Base-by-base conservation (phyloP, 2,797 vertebrate genomes). In the Sphenodon punctatus region DNA sequence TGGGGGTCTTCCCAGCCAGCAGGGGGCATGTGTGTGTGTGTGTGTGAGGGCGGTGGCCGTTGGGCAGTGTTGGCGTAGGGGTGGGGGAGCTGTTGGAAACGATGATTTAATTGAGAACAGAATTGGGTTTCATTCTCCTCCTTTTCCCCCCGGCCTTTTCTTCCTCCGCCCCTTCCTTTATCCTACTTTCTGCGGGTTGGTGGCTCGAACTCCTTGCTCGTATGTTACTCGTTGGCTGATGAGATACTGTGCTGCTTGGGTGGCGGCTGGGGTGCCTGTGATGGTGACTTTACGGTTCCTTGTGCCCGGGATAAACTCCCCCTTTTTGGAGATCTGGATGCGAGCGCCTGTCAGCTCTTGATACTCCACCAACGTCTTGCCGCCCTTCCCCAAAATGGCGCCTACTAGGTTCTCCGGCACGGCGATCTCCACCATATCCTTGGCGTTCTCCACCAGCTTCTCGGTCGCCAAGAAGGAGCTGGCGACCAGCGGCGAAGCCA, bases 271-370 rank as follows among this genome's bases (percentile, higher is more conserved):
- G 41, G 97, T 97, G 94, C 98, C 98, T 70, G 98, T 98, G 95
- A 99, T 99, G 95, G 97, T 99, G 92, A 98, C 98, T 96, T 97
- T 98, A 94, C 98, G 97, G 97, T 98, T 99, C 96, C 98, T 97
- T 91, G 98, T 99, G 95, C 98, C 98, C 77, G 98, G 98, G 94
- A 99, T 97, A 95, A 99, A 99, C 94, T 99, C 98, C 82, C 98
- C 98, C 93, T 99, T 99, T 97, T 99, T 99, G 90, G 98, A 99
- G 96, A 99, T 99, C 96, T 99, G 98, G 95, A 99, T 99, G 88
- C 98, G 97, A 92, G 98, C 98, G 88, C 98, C 98, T 19, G 98
- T 99, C 92, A 99, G 96, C 96, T 99, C 98, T 96, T 99, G 98
- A 95, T 99, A 99, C 92, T 99, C 98, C 88, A 99, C 98, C 95